These are phyloP conservation scores for Macropodus opercularis DNA, from an alignment of 2,797 vertebrate species.

Conservation along the genomic window DNA sequence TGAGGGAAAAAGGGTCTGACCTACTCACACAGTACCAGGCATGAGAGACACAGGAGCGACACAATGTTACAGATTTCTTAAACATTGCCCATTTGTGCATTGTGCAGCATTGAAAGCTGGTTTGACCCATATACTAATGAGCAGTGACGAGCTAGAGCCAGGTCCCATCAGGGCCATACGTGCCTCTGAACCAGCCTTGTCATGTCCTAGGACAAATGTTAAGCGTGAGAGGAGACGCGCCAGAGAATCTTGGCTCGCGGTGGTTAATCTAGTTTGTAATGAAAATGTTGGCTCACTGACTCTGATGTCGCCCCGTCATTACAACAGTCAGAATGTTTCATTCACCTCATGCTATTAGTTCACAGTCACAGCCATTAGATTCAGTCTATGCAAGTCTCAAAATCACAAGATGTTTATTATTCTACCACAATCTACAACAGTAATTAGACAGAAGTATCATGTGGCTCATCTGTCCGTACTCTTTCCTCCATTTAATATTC, in stretches of 20 bases:
- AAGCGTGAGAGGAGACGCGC: conserved; percentile 37
- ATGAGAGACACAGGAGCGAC: conserved; percentile 2
- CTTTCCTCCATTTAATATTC: background rate
- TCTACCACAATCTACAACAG: background rate
- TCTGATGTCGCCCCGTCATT: conserved; percentile 16
- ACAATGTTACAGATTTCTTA: background rate
- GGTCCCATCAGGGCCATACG: conserved; percentile 41
- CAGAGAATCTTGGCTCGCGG: conserved; percentile 43
- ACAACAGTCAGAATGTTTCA: background rate
- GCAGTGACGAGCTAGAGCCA: conserved; percentile 11
- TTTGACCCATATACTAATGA: conserved; percentile 52
- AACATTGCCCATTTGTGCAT: background rate
- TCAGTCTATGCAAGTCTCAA: background rate
- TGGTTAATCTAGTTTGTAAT: conserved; percentile 16
- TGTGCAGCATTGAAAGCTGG: no score
- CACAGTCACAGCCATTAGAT: no score
- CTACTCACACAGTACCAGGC: conserved; percentile 25
- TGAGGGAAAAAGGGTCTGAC: conserved; percentile 38
- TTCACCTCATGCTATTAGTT: background rate
- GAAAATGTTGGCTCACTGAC: conserved; percentile 13
- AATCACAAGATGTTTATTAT: background rate
- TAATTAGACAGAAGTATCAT: background rate
- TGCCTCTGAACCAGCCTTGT: conserved; percentile 46
- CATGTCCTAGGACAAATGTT: conserved; percentile 57
- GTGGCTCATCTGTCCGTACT: background rate